phyloP scores from a whole-genome alignment of 2,113 vertebrate genomes.

The Vulpes ferrilata region DNA sequence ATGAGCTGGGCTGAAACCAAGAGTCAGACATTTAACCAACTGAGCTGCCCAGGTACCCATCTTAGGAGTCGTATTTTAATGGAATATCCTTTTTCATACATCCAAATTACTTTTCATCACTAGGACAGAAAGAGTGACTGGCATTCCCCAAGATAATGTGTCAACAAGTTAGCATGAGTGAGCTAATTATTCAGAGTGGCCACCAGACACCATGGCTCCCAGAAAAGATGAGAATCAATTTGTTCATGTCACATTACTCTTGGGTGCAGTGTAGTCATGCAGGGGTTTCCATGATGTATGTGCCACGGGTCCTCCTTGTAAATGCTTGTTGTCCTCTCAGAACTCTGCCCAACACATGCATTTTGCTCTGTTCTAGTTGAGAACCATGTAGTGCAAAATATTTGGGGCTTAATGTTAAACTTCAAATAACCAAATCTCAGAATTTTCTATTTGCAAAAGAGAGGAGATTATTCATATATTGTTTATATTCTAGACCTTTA shows the following conservation, averaged over 20 bases:
- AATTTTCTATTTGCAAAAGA: not conserved
- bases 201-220: not conserved
- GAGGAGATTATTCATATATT: not conserved
- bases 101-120: not conserved
- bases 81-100: not conserved
- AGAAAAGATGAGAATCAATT: not conserved
- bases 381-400: too few species aligned
- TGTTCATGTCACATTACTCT: too few species aligned
- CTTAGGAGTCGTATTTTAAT: not conserved
- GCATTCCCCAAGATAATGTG: not conserved
- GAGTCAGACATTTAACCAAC: not conserved
- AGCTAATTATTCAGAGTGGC: not conserved
- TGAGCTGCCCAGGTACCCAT: not conserved
- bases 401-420: not conserved
- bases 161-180: not conserved
- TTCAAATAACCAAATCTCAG: not conserved
- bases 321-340: not conserved
- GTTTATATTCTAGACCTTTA: not conserved
- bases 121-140: not conserved
- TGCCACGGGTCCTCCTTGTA: not conserved
- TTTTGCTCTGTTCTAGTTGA: not conserved
- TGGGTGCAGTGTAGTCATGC: rapidly evolving
- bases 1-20: not conserved
- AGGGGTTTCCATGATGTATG: rapidly evolving
- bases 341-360: not conserved